These are phyloP conservation scores for Macrobrachium nipponense DNA, from an alignment of 1,140 invertebrate species.

Conservation along the genomic window DNA sequence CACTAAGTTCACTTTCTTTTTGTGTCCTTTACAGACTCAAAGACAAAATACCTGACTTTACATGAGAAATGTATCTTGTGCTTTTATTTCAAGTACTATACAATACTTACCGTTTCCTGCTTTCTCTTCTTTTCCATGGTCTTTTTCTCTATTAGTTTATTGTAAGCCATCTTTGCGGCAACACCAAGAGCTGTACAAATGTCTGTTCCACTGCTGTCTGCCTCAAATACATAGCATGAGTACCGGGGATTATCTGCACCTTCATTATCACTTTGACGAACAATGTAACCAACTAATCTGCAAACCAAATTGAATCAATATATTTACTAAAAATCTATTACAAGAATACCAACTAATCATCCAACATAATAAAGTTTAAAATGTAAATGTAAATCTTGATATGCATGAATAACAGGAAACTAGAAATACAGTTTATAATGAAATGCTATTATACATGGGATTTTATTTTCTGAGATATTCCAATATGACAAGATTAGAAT, in stretches of 20 bases:
- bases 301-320: neutral
- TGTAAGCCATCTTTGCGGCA: constrained; percentile 46
- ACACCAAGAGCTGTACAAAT: constrained; percentile 36
- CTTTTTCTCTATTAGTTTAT: constrained; percentile 47
- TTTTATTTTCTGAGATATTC: no score
- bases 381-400: no score
- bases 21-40: neutral
- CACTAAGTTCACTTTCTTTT: no score
- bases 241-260: constrained; percentile 19
- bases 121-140: constrained; percentile 48
- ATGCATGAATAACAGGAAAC: no score
- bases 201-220: constrained; percentile 43
- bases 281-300: constrained; percentile 53
- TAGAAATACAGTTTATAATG: no score
- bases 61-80: neutral
- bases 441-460: no score
- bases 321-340: no score
- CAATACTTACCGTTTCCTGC: constrained; percentile 46
- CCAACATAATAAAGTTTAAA: no score
- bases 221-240: constrained; percentile 49
- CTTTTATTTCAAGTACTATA: neutral
- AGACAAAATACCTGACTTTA: neutral
- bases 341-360: no score
- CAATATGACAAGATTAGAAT: no score
- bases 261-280: constrained; percentile 36